Conservation (phyloP, 2,888 invertebrate genomes). For the Agrotis ipsilon region DNA sequence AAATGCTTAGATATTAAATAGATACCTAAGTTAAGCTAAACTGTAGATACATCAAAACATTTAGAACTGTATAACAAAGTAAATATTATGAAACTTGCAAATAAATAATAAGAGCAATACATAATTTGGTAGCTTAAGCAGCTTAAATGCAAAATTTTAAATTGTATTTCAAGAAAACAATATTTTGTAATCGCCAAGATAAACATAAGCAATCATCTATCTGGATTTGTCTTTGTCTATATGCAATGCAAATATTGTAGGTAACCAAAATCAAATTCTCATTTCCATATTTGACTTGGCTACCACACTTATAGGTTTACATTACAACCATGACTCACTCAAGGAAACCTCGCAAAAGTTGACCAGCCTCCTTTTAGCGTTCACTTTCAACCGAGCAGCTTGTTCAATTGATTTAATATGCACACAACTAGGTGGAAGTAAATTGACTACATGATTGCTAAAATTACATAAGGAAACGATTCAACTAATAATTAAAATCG, state of each 20-base stretch:
- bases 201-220: no score
- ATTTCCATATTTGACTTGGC: constrained; percentile 2
- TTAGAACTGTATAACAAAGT: neutral
- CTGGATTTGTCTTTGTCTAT: no score
- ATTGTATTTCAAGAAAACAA: no score
- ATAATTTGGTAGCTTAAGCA: no score
- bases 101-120: no score
- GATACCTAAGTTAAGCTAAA: neutral
- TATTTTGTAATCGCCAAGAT: no score
- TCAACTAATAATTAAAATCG: constrained; percentile 1
- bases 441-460: constrained; percentile 30
- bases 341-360: constrained; percentile 50
- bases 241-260: neutral
- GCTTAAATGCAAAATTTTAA: no score
- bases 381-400: constrained; percentile 60
- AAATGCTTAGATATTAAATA: neutral
- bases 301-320: constrained; percentile 21
- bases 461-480: constrained; percentile 27
- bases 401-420: constrained; percentile 47
- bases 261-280: constrained; percentile 5
- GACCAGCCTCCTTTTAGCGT: constrained; percentile 50
- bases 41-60: neutral
- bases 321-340: constrained; percentile 46
- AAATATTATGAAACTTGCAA: neutral
- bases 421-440: constrained; percentile 30